phyloP scores from a whole-genome alignment of 1,140 invertebrate species.

The Grapholita molesta region DNA sequence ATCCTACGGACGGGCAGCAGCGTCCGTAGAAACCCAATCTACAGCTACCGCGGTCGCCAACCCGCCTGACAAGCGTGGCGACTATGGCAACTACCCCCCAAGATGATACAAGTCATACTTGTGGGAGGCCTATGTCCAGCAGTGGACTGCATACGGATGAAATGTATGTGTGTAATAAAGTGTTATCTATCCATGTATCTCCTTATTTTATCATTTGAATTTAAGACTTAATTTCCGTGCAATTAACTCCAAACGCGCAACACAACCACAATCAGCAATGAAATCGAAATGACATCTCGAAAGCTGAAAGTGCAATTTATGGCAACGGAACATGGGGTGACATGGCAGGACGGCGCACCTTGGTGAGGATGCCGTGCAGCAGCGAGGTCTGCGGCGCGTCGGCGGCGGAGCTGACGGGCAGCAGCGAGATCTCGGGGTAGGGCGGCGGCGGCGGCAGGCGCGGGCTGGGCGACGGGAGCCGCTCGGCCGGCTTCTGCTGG shows the following conservation, averaged over 20 bases:
- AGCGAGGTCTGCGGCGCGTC: slow-evolving; percentile 79
- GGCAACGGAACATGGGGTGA: not conserved
- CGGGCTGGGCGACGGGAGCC: slow-evolving; percentile 53
- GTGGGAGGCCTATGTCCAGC: too few relatives aligned
- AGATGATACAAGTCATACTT: too few relatives aligned
- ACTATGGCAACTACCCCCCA: too few relatives aligned
- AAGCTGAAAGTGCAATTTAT: not conserved
- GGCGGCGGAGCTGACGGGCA: slow-evolving; percentile 80
- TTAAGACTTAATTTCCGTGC: not conserved
- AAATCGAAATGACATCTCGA: not conserved
- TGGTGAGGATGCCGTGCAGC: slow-evolving; percentile 87
- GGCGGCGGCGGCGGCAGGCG: slow-evolving; percentile 80
- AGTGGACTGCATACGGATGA: too few relatives aligned
- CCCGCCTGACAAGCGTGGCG: too few relatives aligned
- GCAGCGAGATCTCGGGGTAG: slow-evolving; percentile 87
- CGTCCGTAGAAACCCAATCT: too few relatives aligned
- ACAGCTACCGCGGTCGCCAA: too few relatives aligned
- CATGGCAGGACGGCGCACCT: slow-evolving; percentile 64
- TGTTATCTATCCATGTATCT: too few relatives aligned
- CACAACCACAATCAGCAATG: not conserved
- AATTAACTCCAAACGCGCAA: not conserved
- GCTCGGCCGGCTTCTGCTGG: slow-evolving; percentile 53
- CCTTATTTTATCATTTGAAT: too few relatives aligned
- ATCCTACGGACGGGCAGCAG: too few relatives aligned
- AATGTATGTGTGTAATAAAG: too few relatives aligned